Evolutionary conservation across 2,113 vertebrate genomes (phyloP), one percentile per base, ranked within the genome.

Genomic region (Erpornis zantholeuca): DNA sequence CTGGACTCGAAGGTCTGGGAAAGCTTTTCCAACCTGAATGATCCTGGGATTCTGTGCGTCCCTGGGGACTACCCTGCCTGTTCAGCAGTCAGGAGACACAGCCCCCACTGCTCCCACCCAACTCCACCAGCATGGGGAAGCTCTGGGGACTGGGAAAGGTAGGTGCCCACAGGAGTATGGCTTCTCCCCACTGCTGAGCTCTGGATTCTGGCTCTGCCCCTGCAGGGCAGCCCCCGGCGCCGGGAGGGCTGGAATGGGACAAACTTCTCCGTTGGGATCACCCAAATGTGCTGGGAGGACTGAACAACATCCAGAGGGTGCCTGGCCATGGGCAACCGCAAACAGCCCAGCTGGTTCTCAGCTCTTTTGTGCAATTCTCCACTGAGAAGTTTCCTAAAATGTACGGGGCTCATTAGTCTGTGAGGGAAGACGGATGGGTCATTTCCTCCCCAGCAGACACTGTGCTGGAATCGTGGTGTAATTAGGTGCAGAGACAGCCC

Each of bases 121-220:
- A 15, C 0, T 0, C 31, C 38, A 9, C 24, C 29, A 35, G 24
- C 3, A 0, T 1, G 8, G n/a, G 28, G 56, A 65, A 66, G 33
- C 56, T 70, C 56, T 20, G 24, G 28, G 31, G 38, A 49, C 3
- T 11, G 27, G 71, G 47, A 49, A 24, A 29, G 12, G 57, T 23
- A 36, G 68, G 31, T 47, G 56, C 72, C 6, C 17, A n/a, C 0
- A 5, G 70, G 18, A 77, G 25, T 63, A 21, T 0, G 1, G 9
- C 45, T 53, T 38, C 81, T 86, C 35, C 61, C 7, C 21, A 10
- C 21, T 15, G 54, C 53, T 7, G 6, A 31, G 40, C 72, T 28
- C 16, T 15, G 40, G 25, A 9, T 33, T 44, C 52, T 63, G 57
- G 1, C 29, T 68, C 53, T 53, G 59, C 33, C 24, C 27, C 57